Evolutionary conservation across 1,140 invertebrate genomes (phyloP).

Genomic region (Caerostris extrusa): DNA sequence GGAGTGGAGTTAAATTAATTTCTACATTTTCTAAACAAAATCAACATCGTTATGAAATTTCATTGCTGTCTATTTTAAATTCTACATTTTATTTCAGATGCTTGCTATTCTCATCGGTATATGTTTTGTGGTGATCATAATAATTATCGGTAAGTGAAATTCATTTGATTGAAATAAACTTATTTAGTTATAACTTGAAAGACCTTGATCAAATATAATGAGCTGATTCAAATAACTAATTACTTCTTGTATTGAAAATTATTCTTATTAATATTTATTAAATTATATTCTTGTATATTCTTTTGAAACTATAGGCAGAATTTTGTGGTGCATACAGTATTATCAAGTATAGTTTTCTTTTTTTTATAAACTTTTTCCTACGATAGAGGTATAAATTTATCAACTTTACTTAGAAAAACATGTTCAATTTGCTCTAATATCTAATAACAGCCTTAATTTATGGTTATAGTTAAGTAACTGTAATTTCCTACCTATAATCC

Average conservation of each 20-base stretch:
- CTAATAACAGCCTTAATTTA: no score
- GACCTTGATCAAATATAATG: neutral
- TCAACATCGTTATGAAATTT: neutral
- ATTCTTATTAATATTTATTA: neutral
- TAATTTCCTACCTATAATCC: no score
- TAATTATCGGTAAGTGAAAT: slow-evolving; percentile 57
- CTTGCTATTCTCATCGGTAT: slow-evolving; percentile 68
- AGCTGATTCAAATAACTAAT: neutral
- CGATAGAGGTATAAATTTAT: no score
- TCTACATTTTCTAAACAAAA: neutral
- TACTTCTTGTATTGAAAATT: neutral
- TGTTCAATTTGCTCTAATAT: no score
- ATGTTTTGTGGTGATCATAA: slow-evolving; percentile 48
- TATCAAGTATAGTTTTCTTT: neutral
- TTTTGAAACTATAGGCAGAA: neutral
- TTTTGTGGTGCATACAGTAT: neutral
- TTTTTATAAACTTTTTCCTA: no score
- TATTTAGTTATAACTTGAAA: neutral
- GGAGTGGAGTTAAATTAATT: neutral
- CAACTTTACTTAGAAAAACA: no score
- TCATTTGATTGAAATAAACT: neutral
- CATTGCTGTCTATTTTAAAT: neutral
- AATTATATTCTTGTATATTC: neutral
- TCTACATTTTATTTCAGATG: slow-evolving; percentile 49
- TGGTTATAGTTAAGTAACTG: no score